A percentile compares a stretch with the other conserved stretches of the same genome.
phyloP scores from a whole-genome alignment of 2,888 invertebrate genomes.

The Lithosia quadra region DNA sequence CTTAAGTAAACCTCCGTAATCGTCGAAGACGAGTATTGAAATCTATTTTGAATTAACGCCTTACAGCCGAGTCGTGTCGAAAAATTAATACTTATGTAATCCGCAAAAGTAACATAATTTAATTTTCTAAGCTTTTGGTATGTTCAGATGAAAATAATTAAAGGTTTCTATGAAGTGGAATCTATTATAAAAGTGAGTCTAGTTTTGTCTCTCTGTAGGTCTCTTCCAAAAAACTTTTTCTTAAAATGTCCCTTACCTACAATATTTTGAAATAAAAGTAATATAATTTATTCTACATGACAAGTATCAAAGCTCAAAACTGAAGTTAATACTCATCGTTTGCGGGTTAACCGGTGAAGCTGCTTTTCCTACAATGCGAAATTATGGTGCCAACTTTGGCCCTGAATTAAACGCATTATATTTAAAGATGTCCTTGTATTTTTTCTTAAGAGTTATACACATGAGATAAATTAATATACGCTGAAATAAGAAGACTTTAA shows the following conservation, averaged over 20 bases:
- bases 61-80: background rate
- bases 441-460: slow-evolving; percentile 31
- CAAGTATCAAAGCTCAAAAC: background rate
- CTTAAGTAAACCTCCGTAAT: slow-evolving; percentile 30
- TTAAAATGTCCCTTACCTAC: too few relatives aligned
- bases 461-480: slow-evolving; percentile 44
- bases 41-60: background rate
- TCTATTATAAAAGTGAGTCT: too few relatives aligned
- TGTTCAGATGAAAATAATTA: too few relatives aligned
- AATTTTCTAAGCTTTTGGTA: background rate
- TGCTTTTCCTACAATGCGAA: background rate
- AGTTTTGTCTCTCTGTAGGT: too few relatives aligned
- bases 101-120: too few relatives aligned
- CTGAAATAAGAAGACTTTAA: slow-evolving; percentile 28
- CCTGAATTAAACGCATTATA: background rate
- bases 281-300: background rate
- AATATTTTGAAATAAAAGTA: too few relatives aligned
- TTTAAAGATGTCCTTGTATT: background rate
- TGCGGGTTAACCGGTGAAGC: background rate
- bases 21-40: background rate
- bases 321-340: background rate
- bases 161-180: too few relatives aligned
- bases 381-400: background rate
- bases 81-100: background rate
- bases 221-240: too few relatives aligned